phyloP scores from a whole-genome alignment of 1,140 invertebrate species.

The Leptopilina boulardi region DNA sequence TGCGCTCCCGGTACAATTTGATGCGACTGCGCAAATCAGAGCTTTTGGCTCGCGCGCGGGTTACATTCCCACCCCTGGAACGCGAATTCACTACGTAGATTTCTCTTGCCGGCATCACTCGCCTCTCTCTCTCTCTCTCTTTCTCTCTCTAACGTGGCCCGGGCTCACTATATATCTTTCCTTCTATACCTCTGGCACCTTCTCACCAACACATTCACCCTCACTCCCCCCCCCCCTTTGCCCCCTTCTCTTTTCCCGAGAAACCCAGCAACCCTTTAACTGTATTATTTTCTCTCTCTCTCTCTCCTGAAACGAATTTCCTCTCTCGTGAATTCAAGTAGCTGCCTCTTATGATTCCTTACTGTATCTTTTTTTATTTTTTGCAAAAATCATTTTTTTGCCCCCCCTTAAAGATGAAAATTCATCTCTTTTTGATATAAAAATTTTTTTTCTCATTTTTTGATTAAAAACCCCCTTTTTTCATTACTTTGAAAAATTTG shows the following conservation, averaged over 20 bases:
- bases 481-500: no score
- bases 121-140: conserved; percentile 46
- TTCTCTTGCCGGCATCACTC: conserved; percentile 40
- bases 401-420: not conserved
- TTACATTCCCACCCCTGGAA: conserved; percentile 42
- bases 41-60: conserved; percentile 42
- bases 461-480: no score
- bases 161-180: not conserved
- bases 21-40: conserved; percentile 68
- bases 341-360: not conserved
- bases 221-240: not conserved
- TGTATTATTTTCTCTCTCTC: conserved; percentile 1
- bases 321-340: not conserved
- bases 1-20: conserved; percentile 68
- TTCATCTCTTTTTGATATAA: no score
- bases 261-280: not conserved
- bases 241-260: not conserved
- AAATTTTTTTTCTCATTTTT: no score
- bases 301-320: not conserved
- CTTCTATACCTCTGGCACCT: conserved; percentile 31
- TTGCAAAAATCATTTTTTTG: not conserved
- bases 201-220: not conserved
- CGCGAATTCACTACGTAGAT: conserved; percentile 48
- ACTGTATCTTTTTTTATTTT: not conserved
- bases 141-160: conserved; percentile 35